These are phyloP conservation scores for Nyctereutes procyonoides DNA, from an alignment of 2,113 vertebrate species.

Conservation along the genomic window DNA sequence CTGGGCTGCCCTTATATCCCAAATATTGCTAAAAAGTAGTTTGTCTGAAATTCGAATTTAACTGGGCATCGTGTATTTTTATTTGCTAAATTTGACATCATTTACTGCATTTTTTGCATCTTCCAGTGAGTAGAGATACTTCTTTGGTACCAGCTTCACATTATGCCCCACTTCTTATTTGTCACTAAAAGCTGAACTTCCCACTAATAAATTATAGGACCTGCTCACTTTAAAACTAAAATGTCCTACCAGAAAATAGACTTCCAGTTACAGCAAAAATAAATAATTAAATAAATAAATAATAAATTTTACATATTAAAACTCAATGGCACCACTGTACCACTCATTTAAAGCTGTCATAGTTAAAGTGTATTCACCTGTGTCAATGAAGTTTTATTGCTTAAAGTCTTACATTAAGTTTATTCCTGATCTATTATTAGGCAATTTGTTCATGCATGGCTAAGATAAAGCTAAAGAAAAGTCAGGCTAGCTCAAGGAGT, in stretches of 20 bases:
- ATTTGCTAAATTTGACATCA: slow-evolving; percentile 11
- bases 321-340: neutral
- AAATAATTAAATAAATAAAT: no score
- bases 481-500: neutral
- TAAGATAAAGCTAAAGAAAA: neutral
- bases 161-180: neutral
- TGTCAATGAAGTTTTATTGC: neutral
- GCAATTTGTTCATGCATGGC: neutral
- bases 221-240: slow-evolving; percentile 16
- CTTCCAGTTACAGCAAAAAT: neutral
- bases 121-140: neutral
- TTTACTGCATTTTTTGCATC: neutral
- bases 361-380: neutral
- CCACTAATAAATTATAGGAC: neutral
- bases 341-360: neutral
- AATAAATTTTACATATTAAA: neutral
- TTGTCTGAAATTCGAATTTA: slow-evolving; percentile 12
- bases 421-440: neutral
- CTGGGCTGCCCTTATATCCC: no score
- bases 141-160: neutral
- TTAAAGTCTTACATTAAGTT: neutral
- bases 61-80: neutral
- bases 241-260: neutral
- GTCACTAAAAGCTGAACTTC: neutral
- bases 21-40: slow-evolving; percentile 31